These are phyloP conservation scores for Strigamia maritima DNA, from an alignment of 2,888 invertebrate genomes.

Conservation along the genomic window DNA sequence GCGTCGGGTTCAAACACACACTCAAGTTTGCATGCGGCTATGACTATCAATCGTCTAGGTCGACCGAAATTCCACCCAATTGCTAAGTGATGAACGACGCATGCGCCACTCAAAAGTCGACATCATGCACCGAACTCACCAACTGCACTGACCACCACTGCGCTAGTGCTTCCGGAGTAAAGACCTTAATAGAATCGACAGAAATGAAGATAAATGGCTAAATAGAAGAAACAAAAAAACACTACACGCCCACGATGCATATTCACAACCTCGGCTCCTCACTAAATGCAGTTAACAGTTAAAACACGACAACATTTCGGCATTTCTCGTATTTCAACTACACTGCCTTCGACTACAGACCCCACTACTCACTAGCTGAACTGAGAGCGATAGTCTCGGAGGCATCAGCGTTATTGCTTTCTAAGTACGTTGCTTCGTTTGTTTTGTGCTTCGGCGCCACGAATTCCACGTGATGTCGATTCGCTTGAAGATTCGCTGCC, in stretches of 20 bases:
- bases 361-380: slow-evolving; percentile 52
- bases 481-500: slow-evolving; percentile 62
- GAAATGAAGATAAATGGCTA: slow-evolving; percentile 35
- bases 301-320: neutral
- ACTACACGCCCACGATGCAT: slow-evolving; percentile 23
- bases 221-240: slow-evolving; percentile 26
- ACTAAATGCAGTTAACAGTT: neutral
- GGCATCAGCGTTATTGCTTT: slow-evolving; percentile 51
- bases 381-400: slow-evolving; percentile 51
- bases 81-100: slow-evolving; percentile 29
- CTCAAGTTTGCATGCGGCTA: slow-evolving; percentile 25
- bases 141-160: slow-evolving; percentile 43
- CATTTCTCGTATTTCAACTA: neutral
- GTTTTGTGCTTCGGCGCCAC: slow-evolving; percentile 56
- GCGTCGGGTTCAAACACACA: slow-evolving; percentile 30
- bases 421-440: slow-evolving; percentile 51
- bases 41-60: neutral
- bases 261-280: neutral
- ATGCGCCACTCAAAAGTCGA: slow-evolving; percentile 28
- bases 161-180: slow-evolving; percentile 43
- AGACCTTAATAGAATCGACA: slow-evolving; percentile 42
- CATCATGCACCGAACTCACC: slow-evolving; percentile 42
- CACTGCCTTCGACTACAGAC: neutral
- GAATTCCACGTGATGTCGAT: slow-evolving; percentile 64
- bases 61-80: slow-evolving; percentile 7